These are phyloP conservation scores for Lanistes nyassanus DNA, from an alignment of 1,140 invertebrate species.

Conservation along the genomic window DNA sequence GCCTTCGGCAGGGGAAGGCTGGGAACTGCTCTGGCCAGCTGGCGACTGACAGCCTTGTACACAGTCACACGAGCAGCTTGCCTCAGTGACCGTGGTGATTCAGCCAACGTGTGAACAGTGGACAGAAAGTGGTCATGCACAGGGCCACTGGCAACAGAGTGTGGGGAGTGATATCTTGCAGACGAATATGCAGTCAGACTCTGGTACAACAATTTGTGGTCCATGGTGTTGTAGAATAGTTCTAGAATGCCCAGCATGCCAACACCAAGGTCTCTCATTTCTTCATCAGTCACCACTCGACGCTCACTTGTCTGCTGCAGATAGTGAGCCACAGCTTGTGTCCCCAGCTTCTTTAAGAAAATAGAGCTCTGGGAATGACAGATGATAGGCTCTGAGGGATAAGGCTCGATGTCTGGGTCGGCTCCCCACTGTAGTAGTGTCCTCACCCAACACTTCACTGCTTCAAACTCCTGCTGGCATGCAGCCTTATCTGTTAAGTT, in stretches of 20 bases:
- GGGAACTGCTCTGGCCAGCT: slow-evolving; percentile 46
- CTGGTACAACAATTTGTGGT: slow-evolving; percentile 53
- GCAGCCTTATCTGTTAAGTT: slow-evolving; percentile 42
- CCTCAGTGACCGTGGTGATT: slow-evolving; percentile 55
- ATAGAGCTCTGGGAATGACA: slow-evolving; percentile 64
- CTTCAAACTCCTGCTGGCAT: slow-evolving; percentile 42
- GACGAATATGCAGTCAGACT: slow-evolving; percentile 52
- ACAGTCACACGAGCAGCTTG: slow-evolving; percentile 59
- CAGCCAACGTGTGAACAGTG: slow-evolving; percentile 48
- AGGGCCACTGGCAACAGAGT: slow-evolving; percentile 24
- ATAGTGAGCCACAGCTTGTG: slow-evolving; percentile 59
- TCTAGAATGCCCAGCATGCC: slow-evolving; percentile 49
- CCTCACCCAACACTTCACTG: slow-evolving; percentile 55
- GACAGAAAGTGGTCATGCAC: slow-evolving; percentile 42
- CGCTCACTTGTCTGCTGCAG: slow-evolving; percentile 53
- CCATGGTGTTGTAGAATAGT: slow-evolving; percentile 63
- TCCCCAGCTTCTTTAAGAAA: slow-evolving; percentile 58
- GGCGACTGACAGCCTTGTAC: slow-evolving; percentile 53
- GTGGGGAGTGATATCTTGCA: slow-evolving; percentile 43
- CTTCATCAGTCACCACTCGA: slow-evolving; percentile 9
- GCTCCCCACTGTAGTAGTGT: slow-evolving; percentile 62
- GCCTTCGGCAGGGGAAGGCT: slow-evolving; percentile 53
- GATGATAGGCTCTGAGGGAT: slow-evolving; percentile 62
- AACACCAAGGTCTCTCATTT: slow-evolving; percentile 38
- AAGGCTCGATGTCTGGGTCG: slow-evolving; percentile 62